A percentile compares a stretch with the other conserved stretches of the same genome.
Conservation (phyloP, 2,113 vertebrate genomes). For the Synchiropus splendidus region DNA sequence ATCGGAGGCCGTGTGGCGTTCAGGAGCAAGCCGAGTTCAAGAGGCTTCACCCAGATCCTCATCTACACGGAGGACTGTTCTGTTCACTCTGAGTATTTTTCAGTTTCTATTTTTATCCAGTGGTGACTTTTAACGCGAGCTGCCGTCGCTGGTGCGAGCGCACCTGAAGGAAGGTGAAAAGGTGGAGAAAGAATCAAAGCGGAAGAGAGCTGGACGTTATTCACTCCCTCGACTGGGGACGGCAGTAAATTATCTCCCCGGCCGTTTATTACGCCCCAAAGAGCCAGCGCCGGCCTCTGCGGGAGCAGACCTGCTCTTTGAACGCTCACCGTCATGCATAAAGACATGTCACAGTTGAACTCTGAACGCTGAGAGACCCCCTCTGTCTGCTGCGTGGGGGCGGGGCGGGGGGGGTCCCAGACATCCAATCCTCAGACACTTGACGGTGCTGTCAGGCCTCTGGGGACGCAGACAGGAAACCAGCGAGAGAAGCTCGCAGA, state of each 20-base stretch:
- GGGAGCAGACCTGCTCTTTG: conserved; percentile 53
- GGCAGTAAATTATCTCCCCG: conserved; percentile 50
- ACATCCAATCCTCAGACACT: conserved; percentile 66
- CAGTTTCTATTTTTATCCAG: too few species aligned
- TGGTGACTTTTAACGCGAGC: too few species aligned
- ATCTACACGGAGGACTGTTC: too few species aligned
- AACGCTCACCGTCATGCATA: conserved; percentile 57
- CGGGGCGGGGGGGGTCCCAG: conserved; percentile 39
- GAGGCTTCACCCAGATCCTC: conserved; percentile 36
- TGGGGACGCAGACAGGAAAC: conserved; percentile 78
- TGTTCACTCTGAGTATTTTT: conserved; percentile 1
- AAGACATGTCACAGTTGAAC: conserved; percentile 58
- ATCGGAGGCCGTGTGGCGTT: conserved; percentile 28
- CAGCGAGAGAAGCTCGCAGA: conserved; percentile 67
- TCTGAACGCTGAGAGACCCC: conserved; percentile 32
- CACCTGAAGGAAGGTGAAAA: conserved; percentile 26
- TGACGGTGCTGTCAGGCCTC: conserved; percentile 63
- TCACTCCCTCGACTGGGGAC: conserved; percentile 19
- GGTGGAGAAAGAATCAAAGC: conserved; percentile 38
- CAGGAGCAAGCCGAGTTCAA: conserved; percentile 36
- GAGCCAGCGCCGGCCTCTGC: conserved; percentile 39
- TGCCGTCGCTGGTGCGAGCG: not conserved
- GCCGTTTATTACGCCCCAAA: conserved; percentile 55
- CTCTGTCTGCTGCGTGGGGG: conserved; percentile 20
- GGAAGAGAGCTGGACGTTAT: conserved; percentile 5